Conservation (phyloP, 2,888 invertebrate genomes). For the Microctonus aethiopoides region DNA sequence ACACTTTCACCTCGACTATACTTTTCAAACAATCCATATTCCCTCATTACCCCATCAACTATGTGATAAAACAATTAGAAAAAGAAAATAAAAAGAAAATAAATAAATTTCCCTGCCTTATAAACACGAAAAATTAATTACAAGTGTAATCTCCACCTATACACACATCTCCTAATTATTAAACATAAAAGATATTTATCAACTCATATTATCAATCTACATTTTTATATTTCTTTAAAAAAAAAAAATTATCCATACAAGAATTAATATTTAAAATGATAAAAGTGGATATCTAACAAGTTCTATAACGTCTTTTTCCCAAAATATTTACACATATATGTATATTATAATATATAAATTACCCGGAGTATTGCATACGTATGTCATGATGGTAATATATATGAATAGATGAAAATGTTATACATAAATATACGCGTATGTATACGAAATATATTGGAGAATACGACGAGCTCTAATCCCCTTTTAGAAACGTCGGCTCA, state of each 20-base stretch:
- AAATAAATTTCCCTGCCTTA: too few relatives aligned
- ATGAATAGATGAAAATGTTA: not conserved
- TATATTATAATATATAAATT: not conserved
- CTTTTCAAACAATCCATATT: constrained; percentile 42
- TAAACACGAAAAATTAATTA: too few relatives aligned
- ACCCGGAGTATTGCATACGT: not conserved
- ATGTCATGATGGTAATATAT: constrained; percentile 26
- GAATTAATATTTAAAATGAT: not conserved
- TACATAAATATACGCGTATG: constrained; percentile 6
- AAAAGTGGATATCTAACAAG: not conserved
- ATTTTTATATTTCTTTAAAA: too few relatives aligned
- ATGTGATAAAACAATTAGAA: too few relatives aligned
- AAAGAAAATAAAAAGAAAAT: too few relatives aligned
- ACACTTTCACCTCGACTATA: constrained; percentile 44
- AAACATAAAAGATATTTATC: too few relatives aligned
- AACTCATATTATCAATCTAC: too few relatives aligned
- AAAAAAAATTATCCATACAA: too few relatives aligned
- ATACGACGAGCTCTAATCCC: constrained; percentile 63
- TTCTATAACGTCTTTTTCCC: not conserved
- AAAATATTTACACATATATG: not conserved
- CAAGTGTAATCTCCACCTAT: too few relatives aligned
- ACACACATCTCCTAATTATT: too few relatives aligned
- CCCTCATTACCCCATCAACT: not conserved
- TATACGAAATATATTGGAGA: constrained; percentile 49
- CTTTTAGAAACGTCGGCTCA: constrained; percentile 62